Base-by-base conservation (phyloP, 2,888 invertebrate species). In the Arctia plantaginis region DNA sequence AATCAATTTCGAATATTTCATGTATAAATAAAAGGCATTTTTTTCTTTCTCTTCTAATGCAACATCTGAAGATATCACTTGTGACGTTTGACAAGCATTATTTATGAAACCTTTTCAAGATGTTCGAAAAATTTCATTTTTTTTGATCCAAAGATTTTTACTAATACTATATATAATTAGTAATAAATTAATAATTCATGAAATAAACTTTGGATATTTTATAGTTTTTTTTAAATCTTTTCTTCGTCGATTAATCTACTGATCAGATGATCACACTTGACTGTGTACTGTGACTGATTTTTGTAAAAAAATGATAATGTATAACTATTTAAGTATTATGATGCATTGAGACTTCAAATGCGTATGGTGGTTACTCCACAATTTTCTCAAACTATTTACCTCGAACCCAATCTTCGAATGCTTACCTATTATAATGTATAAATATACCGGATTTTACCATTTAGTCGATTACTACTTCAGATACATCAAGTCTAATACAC, bases 391-490 rank as follows among this genome's bases (percentile, higher is more conserved):
- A 30, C 8, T 18, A 30, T 15, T 62, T 30, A 18, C 30, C 18
- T 4, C 4, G 18, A 30, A 62, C 30, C 30, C 8, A 62, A 62
- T 62, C 62, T 62, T 30, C 62, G 30, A 62, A 62, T 30, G 8
- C 1, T 30, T 15, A 30, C 30, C 30, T 27, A 30, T 62, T 62
- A 27, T n/a, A n/a, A n/a, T n/a, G n/a, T 62, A 62, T 78, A 77
- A 77, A 82, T 76, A 85, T 73, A 78, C 77, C 51, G 74, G 73
- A 68, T 81, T 78, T 73, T 71, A 72, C 59, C 59, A 72, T 74
- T 72, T 66, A 65, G 68, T 82, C 82, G 77, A 79, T 80, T 79
- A 80, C 76, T 75, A 51, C 68, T 59, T 66, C 70, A 69, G 64
- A 66, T 66, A 64, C 41, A 72, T 35, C 74, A 77, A 68, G 72